Evolutionary conservation across 1,140 invertebrate genomes (phyloP).

Genomic region (Choristoneura fumiferana): DNA sequence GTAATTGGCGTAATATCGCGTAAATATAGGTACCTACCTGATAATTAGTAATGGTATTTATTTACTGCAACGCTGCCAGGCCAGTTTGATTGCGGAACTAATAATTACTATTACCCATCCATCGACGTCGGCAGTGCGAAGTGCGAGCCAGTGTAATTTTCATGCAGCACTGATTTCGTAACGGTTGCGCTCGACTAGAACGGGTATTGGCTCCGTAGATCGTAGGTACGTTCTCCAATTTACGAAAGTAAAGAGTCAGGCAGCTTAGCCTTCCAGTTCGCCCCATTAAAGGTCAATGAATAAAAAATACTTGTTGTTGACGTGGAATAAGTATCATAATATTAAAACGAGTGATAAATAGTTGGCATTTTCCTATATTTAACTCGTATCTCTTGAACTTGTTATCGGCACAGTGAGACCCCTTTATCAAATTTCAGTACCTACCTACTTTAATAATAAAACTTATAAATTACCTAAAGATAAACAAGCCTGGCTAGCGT

Average conservation of each 20-base stretch:
- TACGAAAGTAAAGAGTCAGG: conserved; percentile 21
- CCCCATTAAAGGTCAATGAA: conserved; percentile 9
- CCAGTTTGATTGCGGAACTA: conserved; percentile 18
- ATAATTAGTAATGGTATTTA: neutral
- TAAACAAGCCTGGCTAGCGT: conserved; percentile 53
- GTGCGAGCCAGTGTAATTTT: conserved; percentile 59
- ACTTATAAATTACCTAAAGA: conserved; percentile 44
- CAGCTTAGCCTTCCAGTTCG: conserved; percentile 3
- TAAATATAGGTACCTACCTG: no score
- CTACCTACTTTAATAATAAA: conserved; percentile 21
- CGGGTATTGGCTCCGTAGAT: conserved; percentile 67
- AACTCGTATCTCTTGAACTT: conserved; percentile 68
- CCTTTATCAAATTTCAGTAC: conserved; percentile 62
- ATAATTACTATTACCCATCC: conserved; percentile 29
- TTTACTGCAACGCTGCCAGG: neutral
- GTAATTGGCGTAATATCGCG: no score
- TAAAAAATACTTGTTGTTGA: neutral
- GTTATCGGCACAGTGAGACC: conserved; percentile 66
- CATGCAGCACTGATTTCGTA: conserved; percentile 75
- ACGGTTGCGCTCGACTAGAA: conserved; percentile 75
- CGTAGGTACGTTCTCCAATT: conserved; percentile 43
- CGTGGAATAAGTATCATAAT: neutral
- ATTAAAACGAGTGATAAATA: conserved; percentile 5
- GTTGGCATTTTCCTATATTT: conserved; percentile 68
- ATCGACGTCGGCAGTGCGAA: conserved; percentile 32